Percentiles rank a stretch among this genome's conserved stretches.
These are phyloP conservation scores for Pao palembangensis DNA, from an alignment of 2,113 vertebrate genomes.

Conservation along the genomic window DNA sequence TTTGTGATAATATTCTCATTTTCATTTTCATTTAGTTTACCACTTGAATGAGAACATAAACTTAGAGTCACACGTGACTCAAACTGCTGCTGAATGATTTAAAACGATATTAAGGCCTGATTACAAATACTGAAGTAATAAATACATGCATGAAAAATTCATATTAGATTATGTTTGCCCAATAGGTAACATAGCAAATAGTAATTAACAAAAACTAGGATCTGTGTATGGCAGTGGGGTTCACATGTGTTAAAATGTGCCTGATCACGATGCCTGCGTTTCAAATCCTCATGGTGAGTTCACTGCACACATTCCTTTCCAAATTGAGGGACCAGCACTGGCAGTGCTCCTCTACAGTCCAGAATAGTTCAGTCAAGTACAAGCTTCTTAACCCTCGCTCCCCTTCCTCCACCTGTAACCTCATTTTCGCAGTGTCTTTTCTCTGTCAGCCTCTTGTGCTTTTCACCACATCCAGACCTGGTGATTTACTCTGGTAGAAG, in stretches of 20 bases:
- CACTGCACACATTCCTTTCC: slow-evolving; percentile 76
- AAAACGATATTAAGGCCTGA: too few species aligned
- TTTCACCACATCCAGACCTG: slow-evolving; percentile 44
- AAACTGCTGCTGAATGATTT: too few species aligned
- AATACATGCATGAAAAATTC: too few species aligned
- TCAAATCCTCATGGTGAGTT: slow-evolving; percentile 55
- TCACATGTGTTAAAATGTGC: slow-evolving; percentile 55
- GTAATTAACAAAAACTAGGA: too few species aligned
- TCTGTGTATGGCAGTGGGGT: not conserved
- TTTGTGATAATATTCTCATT: too few species aligned
- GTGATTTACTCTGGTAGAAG: slow-evolving; percentile 38
- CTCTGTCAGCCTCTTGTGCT: slow-evolving; percentile 9
- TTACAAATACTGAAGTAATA: too few species aligned
- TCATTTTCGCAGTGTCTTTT: slow-evolving; percentile 11
- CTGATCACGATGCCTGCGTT: slow-evolving; percentile 61
- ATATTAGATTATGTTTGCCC: too few species aligned
- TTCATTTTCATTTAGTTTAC: too few species aligned
- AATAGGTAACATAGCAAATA: too few species aligned
- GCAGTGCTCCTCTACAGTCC: slow-evolving; percentile 70
- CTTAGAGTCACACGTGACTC: too few species aligned
- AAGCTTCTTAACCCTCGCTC: slow-evolving; percentile 11
- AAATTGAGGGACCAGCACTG: slow-evolving; percentile 76
- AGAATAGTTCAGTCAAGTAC: slow-evolving; percentile 65
- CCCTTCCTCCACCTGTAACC: slow-evolving; percentile 35
- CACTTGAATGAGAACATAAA: too few species aligned